Base-by-base conservation (phyloP, 2,888 invertebrate genomes). In the Eupithecia abbreviata region DNA sequence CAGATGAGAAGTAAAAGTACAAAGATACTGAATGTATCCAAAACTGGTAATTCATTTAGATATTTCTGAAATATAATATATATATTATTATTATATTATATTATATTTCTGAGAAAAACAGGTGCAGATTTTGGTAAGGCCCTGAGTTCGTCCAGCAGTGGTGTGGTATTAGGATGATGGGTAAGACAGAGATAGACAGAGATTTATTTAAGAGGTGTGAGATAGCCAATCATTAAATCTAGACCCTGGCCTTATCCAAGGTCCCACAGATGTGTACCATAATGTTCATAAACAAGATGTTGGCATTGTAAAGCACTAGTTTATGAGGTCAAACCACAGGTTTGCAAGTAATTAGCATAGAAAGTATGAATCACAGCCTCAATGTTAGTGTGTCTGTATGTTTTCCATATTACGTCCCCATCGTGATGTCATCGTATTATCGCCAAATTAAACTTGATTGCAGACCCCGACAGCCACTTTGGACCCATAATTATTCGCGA, bases 361-460 rank as follows among this genome's bases (percentile, higher is more conserved):
- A 75, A 77, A 75, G 73, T 42, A 43, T 73, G 75, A 77, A 71
- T 77, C 75, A 55, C 13, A 49, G 13, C 6, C 67, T 51, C 12
- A 49, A 65, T 74, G 3, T 51, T 18, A 65, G 49, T 69, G 42
- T 30, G 62, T 70, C 69, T 74, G 73, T 71, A 43, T 74, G 58
- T 71, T 70, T 71, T 73, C 4, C 12, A 67, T 18, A 9, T 4
- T n/a, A 51, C 55, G 81, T 82, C 82, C 75, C 79, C 73, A 65
- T 51, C 82, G 85, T 89, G 89, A 89, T 89, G 89, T 88, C 89
- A 89, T 89, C 89, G 77, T 67, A 73, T 81, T 76, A 72, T 43
- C 51, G 58, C 67, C 62, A 71, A 78, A 68, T 78, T 78, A 70
- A 58, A 70, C 55, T 67, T 73, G 73, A 76, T 62, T 66, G 51